Conservation (phyloP, 2,113 vertebrate species). For the Eclectus roratus region DNA sequence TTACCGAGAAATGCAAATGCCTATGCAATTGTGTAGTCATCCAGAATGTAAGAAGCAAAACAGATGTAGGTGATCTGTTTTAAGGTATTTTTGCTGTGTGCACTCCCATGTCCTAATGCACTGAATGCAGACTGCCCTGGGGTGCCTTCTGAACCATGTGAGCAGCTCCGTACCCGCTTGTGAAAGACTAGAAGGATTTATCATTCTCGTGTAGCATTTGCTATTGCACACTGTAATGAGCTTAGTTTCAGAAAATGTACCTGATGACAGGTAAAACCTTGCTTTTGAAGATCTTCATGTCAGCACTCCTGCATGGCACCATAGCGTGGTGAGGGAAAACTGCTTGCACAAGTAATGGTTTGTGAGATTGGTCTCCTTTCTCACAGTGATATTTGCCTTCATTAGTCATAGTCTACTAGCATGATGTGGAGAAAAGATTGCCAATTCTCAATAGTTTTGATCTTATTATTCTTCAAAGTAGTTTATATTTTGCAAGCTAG, state of each 20-base stretch:
- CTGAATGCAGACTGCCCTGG: neutral
- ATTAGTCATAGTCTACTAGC: neutral
- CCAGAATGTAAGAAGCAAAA: neutral
- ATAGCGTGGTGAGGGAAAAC: neutral
- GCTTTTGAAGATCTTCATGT: neutral
- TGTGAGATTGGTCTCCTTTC: neutral
- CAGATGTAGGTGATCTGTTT: neutral
- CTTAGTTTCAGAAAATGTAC: neutral
- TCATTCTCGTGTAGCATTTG: neutral
- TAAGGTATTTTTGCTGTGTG: neutral
- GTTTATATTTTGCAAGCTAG: neutral
- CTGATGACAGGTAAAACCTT: neutral
- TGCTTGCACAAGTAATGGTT: rapidly evolving
- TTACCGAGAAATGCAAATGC: neutral
- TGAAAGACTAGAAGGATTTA: neutral
- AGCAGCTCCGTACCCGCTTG: rapidly evolving
- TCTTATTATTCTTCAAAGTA: neutral
- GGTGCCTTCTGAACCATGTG: neutral
- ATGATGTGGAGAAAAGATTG: neutral
- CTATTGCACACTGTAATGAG: neutral
- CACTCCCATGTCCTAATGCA: rapidly evolving
- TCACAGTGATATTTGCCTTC: neutral
- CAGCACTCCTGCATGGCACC: neutral
- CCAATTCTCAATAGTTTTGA: neutral
- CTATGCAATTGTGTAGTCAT: neutral